A percentile compares a stretch with the other conserved stretches of the same genome.
Evolutionary conservation across 2,888 invertebrate genomes (phyloP).

Genomic region (Agonum fuliginosum): DNA sequence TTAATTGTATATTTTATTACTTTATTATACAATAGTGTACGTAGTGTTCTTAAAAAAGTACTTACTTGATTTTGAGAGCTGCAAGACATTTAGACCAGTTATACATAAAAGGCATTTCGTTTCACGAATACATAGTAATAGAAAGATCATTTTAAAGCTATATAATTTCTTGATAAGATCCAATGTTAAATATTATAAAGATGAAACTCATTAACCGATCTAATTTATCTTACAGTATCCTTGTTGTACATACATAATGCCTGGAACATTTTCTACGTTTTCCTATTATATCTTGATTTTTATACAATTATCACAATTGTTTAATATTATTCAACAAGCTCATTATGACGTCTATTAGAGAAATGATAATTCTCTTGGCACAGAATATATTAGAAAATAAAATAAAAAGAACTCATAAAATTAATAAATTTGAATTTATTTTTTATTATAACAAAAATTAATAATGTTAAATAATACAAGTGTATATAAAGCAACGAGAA

Average conservation of each 20-base stretch:
- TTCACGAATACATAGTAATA: no score
- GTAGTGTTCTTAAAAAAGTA: conserved; percentile 3
- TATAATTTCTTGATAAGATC: no score
- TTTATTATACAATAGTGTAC: neutral
- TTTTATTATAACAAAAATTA: conserved; percentile 69
- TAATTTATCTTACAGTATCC: neutral
- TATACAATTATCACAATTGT: conserved; percentile 40
- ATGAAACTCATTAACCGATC: no score
- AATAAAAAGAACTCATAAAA: conserved; percentile 43
- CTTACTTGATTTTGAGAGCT: neutral
- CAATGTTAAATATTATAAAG: no score
- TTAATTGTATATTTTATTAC: neutral
- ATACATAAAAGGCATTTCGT: no score
- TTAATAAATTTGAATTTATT: conserved; percentile 73
- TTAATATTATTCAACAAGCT: conserved; percentile 38
- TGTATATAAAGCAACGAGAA: conserved; percentile 59
- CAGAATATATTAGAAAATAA: conserved; percentile 5
- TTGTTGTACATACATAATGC: neutral
- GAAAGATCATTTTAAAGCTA: no score
- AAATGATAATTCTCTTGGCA: conserved; percentile 21
- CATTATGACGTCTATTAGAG: conserved; percentile 21
- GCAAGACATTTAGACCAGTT: no score
- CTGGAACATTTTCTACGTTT: conserved; percentile 22
- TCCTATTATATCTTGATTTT: neutral
- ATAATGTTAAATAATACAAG: conserved; percentile 71